Percentiles rank a stretch among this genome's conserved stretches.
These are phyloP conservation scores for Papilio machaon DNA, from an alignment of 1,140 invertebrate species.

Conservation along the genomic window DNA sequence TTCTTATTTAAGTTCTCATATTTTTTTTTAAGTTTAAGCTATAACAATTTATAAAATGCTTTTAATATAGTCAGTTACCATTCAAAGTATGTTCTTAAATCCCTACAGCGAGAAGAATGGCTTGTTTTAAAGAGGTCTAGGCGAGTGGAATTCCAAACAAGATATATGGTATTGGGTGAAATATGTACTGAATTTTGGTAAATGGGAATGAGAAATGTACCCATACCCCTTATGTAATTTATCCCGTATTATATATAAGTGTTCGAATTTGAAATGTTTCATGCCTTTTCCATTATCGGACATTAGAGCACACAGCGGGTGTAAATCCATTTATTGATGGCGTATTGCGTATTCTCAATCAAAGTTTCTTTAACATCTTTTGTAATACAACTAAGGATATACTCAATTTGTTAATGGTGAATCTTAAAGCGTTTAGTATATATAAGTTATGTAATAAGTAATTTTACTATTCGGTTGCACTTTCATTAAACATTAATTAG, in stretches of 20 bases:
- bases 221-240: background rate
- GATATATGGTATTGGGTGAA: background rate
- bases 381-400: background rate
- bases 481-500: too few relatives aligned
- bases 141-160: background rate
- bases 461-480: too few relatives aligned
- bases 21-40: background rate
- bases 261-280: background rate
- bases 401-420: background rate
- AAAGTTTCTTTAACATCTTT: background rate
- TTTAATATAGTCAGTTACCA: background rate
- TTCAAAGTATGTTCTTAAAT: background rate
- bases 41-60: background rate
- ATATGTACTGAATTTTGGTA: background rate
- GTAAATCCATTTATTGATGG: background rate
- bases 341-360: background rate
- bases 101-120: background rate
- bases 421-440: background rate
- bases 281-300: background rate
- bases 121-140: too few relatives aligned
- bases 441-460: too few relatives aligned
- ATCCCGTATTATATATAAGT: background rate
- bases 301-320: slow-evolving; percentile 1
- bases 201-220: background rate
- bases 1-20: background rate